Evolutionary conservation across 2,888 invertebrate genomes (phyloP), one percentile per base, ranked within the genome.

Genomic region (Plagodis pulveraria): DNA sequence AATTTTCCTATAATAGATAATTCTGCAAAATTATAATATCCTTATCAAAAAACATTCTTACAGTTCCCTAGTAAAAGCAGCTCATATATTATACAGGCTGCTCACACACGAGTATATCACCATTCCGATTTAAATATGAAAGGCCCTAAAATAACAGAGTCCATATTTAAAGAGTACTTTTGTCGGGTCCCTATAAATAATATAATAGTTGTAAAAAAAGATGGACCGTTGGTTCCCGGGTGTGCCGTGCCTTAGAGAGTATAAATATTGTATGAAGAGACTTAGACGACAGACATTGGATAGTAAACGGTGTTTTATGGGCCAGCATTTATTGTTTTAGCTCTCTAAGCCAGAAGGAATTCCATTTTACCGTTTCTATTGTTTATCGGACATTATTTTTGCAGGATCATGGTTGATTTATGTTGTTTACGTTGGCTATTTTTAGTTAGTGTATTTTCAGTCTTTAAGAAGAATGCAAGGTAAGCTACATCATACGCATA

Each of bases 261-360:
- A 89, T 90, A 88, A 89, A 90, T 90, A 90, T 90, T 89, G 83
- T 81, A 89, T 89, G 88, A 89, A 87, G 80, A 80, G 83, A 79
- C 80, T 83, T 77, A 77, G 78, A 79, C 76, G 83, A 84, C 85
- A 81, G 77, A 80, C 85, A 85, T 85, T 81, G 86, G 87, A 83
- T 84, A 78, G 86, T 87, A 88, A 90, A 87, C 82, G 83, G 78
- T 83, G 83, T 84, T 89, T 89, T 88, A 89, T 87, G 82, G 83
- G 80, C 83, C 79, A 82, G 78, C 84, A 87, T 88, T 89, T 87
- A 89, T 89, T 89, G 85, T 87, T 87, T 84, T 82, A 85, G 80
- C 79, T 81, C 78, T 74, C 78, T 78, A 77, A 83, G 80, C 76
- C 70, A 72, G 75, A 75, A 78, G 76, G 68, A 64, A 67, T 68